Evolutionary conservation across 2,113 vertebrate species (phyloP), one percentile per base, ranked within the genome.

Genomic region (Neolamprologus cancellatus): DNA sequence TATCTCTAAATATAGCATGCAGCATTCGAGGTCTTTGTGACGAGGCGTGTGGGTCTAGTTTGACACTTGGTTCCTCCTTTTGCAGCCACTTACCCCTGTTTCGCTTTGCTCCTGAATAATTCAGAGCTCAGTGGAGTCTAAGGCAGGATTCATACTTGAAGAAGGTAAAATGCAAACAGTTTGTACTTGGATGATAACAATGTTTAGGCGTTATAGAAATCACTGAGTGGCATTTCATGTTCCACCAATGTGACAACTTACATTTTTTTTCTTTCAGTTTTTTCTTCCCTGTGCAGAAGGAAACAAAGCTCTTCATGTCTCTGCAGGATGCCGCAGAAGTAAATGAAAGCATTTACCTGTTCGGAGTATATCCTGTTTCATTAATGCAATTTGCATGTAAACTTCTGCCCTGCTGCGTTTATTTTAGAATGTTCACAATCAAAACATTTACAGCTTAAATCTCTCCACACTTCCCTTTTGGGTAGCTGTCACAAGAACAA

Each of bases 91-190:
- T 80, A 79, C 76, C 79, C 52, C 78, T 82, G 64, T 25, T 92
- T 90, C 61, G 80, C 83, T 88, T 88, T 48, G n/a, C n/a, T 23
- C 18, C 28, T 94, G 52, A 91, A 94, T 91, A 85, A 94, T 92
- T 91, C 82, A 92, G 46, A 39, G 30, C 25, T 89, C 32, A 78
- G 81, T 54, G 11, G 80, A 80, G 41, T 88, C 81, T 54, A 76
- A 55, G 85, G 86, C 85, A 69, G 69, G 34, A 85, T 90, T 64
- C 86, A 79, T 89, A 83, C 46, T 66, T 61, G 81, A 48, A 66
- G 34, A 91, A 78, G 57, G 57, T 82, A 28, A 93, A 88, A 84
- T 61, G 82, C 57, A 90, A 89, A 89, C 64, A 52, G 66, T 88
- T 88, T 88, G 66, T 87, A 59, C 32, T 52, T 74, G 66, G 23